Evolutionary conservation across 2,797 vertebrate genomes (phyloP).

Genomic region (Clarias laeviceps): DNA sequence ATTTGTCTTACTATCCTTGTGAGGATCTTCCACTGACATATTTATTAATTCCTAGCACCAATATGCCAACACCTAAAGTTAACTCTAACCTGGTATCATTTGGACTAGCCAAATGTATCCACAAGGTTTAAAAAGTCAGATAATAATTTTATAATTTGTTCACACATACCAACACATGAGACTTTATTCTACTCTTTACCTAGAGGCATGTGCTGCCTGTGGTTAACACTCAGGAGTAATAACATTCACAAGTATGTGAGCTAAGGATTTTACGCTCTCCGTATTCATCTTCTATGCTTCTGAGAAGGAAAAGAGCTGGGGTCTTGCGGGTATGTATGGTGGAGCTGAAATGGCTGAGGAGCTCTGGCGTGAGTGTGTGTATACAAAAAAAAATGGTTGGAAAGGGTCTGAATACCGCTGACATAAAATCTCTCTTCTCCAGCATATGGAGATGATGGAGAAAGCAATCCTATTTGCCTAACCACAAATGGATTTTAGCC

Average conservation of each 20-base stretch:
- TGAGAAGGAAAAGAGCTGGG: conserved; percentile 29
- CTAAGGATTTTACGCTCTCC: conserved; percentile 7
- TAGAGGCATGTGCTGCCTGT: neutral
- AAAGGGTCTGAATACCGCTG: conserved; percentile 47
- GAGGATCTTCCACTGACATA: neutral
- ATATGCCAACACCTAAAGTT: neutral
- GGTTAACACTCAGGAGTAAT: conserved; percentile 33
- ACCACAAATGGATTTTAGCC: conserved; percentile 49
- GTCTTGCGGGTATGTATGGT: conserved; percentile 51
- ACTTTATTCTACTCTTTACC: conserved; percentile 8
- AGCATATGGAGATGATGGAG: conserved; percentile 45
- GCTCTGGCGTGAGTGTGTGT: conserved; percentile 27
- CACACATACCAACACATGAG: neutral
- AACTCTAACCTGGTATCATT: neutral
- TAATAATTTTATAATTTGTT: neutral
- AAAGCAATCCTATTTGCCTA: conserved; percentile 48
- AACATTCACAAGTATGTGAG: conserved; percentile 17
- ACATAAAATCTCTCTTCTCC: conserved; percentile 33
- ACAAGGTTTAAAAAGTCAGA: neutral
- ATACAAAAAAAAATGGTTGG: conserved; percentile 39
- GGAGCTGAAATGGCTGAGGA: conserved; percentile 47
- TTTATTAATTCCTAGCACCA: neutral
- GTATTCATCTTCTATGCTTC: conserved; percentile 21
- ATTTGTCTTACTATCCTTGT: conserved; percentile 1
- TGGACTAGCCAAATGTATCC: neutral